Base-by-base conservation (phyloP, 2,797 vertebrate species). In the Argentina silus region DNA sequence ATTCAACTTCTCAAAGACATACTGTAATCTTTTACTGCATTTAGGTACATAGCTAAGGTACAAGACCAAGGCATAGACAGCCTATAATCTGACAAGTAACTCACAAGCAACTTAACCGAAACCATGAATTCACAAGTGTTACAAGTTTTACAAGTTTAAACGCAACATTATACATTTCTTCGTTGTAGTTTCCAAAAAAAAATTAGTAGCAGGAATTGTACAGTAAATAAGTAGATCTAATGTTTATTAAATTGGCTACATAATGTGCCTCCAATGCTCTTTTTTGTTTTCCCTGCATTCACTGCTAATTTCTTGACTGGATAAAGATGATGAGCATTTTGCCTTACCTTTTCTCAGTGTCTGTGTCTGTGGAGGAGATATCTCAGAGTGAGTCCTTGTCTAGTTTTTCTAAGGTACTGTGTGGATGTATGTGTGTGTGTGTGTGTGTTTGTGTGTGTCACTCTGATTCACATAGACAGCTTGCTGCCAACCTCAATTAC, bases 401-500 rank as follows among this genome's bases (percentile, higher is more conserved):
- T 3, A 21, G 7, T n/a, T 19, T 57, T 78, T 12, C 60, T 70
- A 55, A 12, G 57, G 48, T 48, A 66, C 55, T 68, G 36, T 61
- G 21, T 48, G 43, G 21, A 15, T 65, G 23, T 68, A 27, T 55
- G 74, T 72, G 75, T 75, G 73, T 69, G 62, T 63, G 65, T 70
- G 19, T 60, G 61, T 64, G 27, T 55, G 65, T 78, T 59, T 70
- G 71, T 77, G 45, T 67, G 47, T 66, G 73, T 80, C 73, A 69
- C 69, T 59, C 61, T 79, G 80, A 82, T 75, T 83, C 74, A 77
- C 67, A 72, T 81, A 83, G 85, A 71, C 83, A 85, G 89, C 87
- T 91, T 87, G 87, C 76, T 91, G 87, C 91, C 90, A 81, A 5
- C 76, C 76, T 83, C 74, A 89, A 90, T 91, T 90, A 92, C 21